Percentiles rank a stretch among this genome's conserved stretches.
Conservation (phyloP, 2,797 vertebrate species). For the Thamnophis elegans region DNA sequence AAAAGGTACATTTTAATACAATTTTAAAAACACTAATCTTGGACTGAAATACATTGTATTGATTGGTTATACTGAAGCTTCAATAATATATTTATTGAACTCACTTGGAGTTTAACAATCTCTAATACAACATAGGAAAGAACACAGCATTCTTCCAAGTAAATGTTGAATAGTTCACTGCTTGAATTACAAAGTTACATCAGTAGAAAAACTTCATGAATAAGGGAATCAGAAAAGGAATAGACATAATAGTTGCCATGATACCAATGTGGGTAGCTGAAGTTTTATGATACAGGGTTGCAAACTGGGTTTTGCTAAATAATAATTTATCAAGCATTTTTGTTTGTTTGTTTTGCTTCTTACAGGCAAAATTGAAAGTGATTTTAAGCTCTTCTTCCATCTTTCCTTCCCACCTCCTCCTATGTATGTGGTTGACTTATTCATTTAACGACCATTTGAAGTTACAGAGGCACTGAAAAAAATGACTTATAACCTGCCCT, state of each 20-base stretch:
- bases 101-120: neutral
- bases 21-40: neutral
- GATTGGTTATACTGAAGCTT: neutral
- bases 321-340: neutral
- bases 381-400: neutral
- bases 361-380: neutral
- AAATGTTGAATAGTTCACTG: neutral
- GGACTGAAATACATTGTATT: neutral
- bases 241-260: neutral
- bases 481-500: neutral
- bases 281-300: neutral
- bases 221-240: neutral
- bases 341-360: neutral
- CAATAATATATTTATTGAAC: neutral
- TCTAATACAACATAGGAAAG: neutral
- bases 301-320: neutral
- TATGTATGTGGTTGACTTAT: neutral
- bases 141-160: neutral
- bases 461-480: neutral
- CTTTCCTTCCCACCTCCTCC: neutral
- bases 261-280: neutral
- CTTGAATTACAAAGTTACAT: neutral
- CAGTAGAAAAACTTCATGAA: neutral
- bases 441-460: neutral
- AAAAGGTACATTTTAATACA: conserved; percentile 71